These are phyloP conservation scores for Drosophila busckii DNA, from an alignment of 1,140 invertebrate species.

Conservation along the genomic window DNA sequence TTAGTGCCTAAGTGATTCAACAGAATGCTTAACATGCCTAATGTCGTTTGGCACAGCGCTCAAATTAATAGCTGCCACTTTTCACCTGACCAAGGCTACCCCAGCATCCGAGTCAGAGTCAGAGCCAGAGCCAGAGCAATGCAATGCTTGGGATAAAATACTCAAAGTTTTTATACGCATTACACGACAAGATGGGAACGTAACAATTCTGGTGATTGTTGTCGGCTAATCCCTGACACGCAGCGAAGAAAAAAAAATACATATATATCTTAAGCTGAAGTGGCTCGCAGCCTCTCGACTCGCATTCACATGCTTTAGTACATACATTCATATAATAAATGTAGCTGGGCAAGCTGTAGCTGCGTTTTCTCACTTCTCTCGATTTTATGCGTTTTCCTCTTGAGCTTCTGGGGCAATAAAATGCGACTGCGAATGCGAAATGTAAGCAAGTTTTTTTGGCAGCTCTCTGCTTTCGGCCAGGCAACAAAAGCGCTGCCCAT, in stretches of 20 bases:
- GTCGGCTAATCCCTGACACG: slow-evolving; percentile 54
- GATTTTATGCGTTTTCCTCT: slow-evolving; percentile 66
- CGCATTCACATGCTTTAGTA: too few species aligned
- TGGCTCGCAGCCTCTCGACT: slow-evolving; percentile 57
- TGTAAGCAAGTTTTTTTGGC: slow-evolving; percentile 52
- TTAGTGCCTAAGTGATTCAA: slow-evolving; percentile 72
- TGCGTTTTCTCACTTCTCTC: slow-evolving; percentile 22
- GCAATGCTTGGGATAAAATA: slow-evolving; percentile 11
- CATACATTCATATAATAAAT: too few species aligned
- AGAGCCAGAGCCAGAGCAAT: slow-evolving; percentile 8
- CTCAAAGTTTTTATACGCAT: slow-evolving; percentile 54
- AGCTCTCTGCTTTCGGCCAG: slow-evolving; percentile 16
- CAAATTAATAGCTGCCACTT: slow-evolving; percentile 74
- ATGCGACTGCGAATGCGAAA: slow-evolving; percentile 52
- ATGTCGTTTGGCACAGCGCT: slow-evolving; percentile 69
- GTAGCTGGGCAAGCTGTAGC: slow-evolving; percentile 38
- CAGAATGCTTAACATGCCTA: slow-evolving; percentile 74
- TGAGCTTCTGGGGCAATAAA: slow-evolving; percentile 60
- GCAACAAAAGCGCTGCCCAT: slow-evolving; percentile 60
- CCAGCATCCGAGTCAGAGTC: not conserved
- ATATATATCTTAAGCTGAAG: slow-evolving; percentile 50
- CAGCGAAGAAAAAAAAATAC: slow-evolving; percentile 20
- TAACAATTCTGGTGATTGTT: slow-evolving; percentile 47
- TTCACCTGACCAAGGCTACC: slow-evolving; percentile 59
- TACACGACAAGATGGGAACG: slow-evolving; percentile 47